Evolutionary conservation across 2,797 vertebrate genomes (phyloP).

Genomic region (Antennarius maculatus): DNA sequence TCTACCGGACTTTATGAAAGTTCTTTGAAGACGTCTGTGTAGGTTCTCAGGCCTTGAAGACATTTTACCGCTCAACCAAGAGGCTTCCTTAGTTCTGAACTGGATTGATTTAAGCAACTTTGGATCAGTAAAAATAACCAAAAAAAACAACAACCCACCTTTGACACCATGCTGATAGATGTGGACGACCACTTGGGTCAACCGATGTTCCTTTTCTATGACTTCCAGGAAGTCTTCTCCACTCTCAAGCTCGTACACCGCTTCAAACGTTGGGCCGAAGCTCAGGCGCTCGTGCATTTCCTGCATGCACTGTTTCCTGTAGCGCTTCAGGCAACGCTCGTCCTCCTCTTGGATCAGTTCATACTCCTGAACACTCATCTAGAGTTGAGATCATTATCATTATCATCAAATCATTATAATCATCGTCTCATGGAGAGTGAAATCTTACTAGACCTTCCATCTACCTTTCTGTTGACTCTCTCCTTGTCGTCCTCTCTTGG

Average conservation of each 20-base stretch:
- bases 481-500: constrained; percentile 85
- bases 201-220: constrained; percentile 88
- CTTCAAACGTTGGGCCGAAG: constrained; percentile 89
- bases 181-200: constrained; percentile 89
- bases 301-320: constrained; percentile 93
- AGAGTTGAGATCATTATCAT: constrained; percentile 5
- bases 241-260: constrained; percentile 85
- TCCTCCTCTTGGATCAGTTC: constrained; percentile 90
- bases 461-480: constrained; percentile 87
- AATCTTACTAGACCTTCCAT: background rate
- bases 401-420: too few species aligned
- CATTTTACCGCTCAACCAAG: too few species aligned
- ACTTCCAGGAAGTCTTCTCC: constrained; percentile 88
- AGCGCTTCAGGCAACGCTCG: constrained; percentile 87
- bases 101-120: too few species aligned
- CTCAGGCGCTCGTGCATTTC: constrained; percentile 94
- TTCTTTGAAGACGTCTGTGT: too few species aligned
- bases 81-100: too few species aligned
- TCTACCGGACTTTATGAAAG: too few species aligned
- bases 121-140: too few species aligned
- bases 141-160: constrained; percentile 58
- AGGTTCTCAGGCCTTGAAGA: too few species aligned
- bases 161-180: constrained; percentile 87
- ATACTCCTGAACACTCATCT: constrained; percentile 96
- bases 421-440: background rate